Percentiles rank a stretch among this genome's conserved stretches.
Evolutionary conservation across 2,113 vertebrate genomes (phyloP).

Genomic region (Amazona vittata): DNA sequence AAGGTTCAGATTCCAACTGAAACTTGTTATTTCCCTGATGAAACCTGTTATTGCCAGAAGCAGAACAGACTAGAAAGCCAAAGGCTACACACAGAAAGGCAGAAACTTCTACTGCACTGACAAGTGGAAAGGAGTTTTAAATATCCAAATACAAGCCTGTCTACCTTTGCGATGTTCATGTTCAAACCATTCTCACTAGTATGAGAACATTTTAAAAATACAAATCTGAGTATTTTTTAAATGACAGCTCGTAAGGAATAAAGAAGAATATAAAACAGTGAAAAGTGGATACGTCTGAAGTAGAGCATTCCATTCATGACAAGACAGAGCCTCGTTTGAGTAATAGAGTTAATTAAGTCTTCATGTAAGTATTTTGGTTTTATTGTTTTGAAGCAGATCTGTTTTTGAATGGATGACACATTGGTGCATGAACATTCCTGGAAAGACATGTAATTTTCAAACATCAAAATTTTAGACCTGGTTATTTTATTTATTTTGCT

Average conservation of each 20-base stretch:
- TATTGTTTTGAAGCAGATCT: background rate
- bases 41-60: conserved; percentile 20
- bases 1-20: conserved; percentile 20
- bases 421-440: background rate
- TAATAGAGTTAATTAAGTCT: background rate
- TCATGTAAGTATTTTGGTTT: background rate
- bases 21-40: background rate
- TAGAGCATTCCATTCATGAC: background rate
- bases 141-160: background rate
- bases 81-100: conserved; percentile 30
- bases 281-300: background rate
- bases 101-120: conserved; percentile 2
- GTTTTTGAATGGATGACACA: background rate
- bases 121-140: background rate
- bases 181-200: background rate
- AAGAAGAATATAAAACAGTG: background rate
- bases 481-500: background rate
- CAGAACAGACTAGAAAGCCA: conserved; percentile 32
- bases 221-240: background rate
- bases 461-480: background rate
- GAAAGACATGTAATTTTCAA: background rate
- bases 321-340: background rate
- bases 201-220: background rate
- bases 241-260: background rate
- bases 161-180: background rate